Base-by-base conservation (phyloP, 2,888 invertebrate genomes). In the Macroteleia sp. region DNA sequence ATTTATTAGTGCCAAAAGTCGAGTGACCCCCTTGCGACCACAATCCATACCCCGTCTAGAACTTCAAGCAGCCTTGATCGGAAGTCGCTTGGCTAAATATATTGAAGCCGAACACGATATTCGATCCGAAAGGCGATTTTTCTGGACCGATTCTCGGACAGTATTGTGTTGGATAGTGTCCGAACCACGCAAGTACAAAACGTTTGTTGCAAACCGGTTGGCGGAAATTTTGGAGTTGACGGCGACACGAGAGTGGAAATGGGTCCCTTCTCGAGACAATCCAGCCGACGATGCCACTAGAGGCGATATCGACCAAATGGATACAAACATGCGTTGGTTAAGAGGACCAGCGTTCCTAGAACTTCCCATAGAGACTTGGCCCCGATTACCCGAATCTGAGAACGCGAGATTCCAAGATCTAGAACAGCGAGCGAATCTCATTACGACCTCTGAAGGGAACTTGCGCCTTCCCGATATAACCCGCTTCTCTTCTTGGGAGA, bases 131-230 rank as follows among this genome's bases (percentile, higher is more conserved):
- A 28, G 5, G 9, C 41, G 76, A 8, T 22, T 61, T 2, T 71
- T 61, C 19, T 82, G 77, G 75, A 50, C 78, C 1, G 74, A 82
- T n/a, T 81, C 83, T 9, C 42, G 50, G 4, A 76, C 78, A 0
- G 83, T 82, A 1, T n/a, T 83, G 6, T n/a, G 25, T 0, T 82
- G 82, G 83, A 66, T 82, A 6, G 56, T 25, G 25, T 46, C 57
- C 4, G 81, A 77, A 8, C 71, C 81, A 0, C 12, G 17, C 0
- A 32, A 16, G 6, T 19, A 50, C 14, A 14, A 14, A 22, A 32
- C 39, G 6, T 62, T 28, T 9, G 46, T 62, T 0, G 48, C 62
- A 3, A 16, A 66, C 17, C 20, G 64, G 0, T 22, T 66, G n/a
- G 52, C 42, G 0, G 44, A 66, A 19, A 50, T 50, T 2, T 19